These are phyloP conservation scores for Paedocypris sp. DNA, from an alignment of 2,113 vertebrate genomes.

Conservation along the genomic window DNA sequence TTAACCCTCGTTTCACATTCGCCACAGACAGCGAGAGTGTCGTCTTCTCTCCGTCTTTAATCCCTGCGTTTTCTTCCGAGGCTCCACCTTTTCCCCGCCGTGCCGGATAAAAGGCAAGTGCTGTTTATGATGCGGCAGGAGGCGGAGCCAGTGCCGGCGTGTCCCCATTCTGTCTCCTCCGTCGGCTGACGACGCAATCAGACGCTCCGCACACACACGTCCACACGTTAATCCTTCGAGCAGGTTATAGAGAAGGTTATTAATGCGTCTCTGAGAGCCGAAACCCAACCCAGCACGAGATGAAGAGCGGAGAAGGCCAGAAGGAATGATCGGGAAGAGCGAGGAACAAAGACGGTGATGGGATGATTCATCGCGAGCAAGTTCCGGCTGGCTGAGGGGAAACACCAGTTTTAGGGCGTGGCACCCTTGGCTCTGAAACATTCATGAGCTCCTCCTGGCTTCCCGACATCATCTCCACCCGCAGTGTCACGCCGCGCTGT, in stretches of 20 bases:
- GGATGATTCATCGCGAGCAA: too few species aligned
- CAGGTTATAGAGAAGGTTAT: too few species aligned
- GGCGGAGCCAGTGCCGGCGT: not conserved
- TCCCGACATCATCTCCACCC: not conserved
- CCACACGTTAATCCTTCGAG: not conserved
- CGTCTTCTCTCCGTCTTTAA: not conserved
- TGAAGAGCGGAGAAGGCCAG: too few species aligned
- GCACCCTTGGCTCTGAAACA: not conserved
- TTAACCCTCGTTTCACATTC: too few species aligned
- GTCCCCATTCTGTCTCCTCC: slow-evolving; percentile 26
- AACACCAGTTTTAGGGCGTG: too few species aligned
- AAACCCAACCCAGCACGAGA: too few species aligned
- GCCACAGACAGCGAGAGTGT: not conserved
- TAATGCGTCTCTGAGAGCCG: too few species aligned
- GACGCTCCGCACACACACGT: not conserved
- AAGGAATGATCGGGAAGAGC: too few species aligned
- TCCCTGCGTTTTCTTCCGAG: not conserved
- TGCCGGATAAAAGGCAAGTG: not conserved
- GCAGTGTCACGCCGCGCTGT: not conserved
- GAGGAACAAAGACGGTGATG: too few species aligned
- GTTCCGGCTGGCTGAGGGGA: too few species aligned
- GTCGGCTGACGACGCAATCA: not conserved
- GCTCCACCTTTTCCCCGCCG: not conserved
- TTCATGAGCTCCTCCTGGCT: not conserved
- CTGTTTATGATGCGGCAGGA: slow-evolving; percentile 16